Conservation (phyloP, 2,888 invertebrate species). For the Rhagium mordax region DNA sequence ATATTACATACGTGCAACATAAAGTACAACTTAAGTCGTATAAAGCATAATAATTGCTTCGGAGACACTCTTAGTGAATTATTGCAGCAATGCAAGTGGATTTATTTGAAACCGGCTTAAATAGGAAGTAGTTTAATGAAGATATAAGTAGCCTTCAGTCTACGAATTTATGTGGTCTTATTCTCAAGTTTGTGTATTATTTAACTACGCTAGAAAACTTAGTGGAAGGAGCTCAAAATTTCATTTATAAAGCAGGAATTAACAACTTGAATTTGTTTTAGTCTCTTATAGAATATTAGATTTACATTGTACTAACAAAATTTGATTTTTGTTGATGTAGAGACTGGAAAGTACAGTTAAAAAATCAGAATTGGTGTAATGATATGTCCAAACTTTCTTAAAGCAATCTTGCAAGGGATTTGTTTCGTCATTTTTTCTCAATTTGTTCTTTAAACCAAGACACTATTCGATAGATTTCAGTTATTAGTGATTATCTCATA, state of each 20-base stretch:
- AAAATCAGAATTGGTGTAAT: too few relatives aligned
- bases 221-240: neutral
- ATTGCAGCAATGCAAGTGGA: slow-evolving; percentile 8
- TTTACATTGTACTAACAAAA: too few relatives aligned
- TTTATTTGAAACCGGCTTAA: slow-evolving; percentile 24
- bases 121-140: slow-evolving; percentile 25
- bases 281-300: too few relatives aligned
- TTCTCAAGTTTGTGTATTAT: neutral
- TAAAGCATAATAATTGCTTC: slow-evolving; percentile 23
- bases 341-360: too few relatives aligned
- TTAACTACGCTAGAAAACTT: neutral
- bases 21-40: slow-evolving; percentile 9
- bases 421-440: too few relatives aligned
- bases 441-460: too few relatives aligned
- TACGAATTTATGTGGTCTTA: slow-evolving; percentile 2
- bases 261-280: too few relatives aligned
- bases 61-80: slow-evolving; percentile 16
- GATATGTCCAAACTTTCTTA: too few relatives aligned
- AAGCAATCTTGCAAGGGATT: too few relatives aligned
- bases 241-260: neutral
- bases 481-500: too few relatives aligned
- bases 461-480: too few relatives aligned
- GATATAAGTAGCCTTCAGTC: slow-evolving; percentile 22
- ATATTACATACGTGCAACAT: neutral
- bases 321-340: too few relatives aligned